Percentiles rank a stretch among this genome's conserved stretches.
Evolutionary conservation across 2,888 invertebrate genomes (phyloP).

Genomic region (Oxyteleia sp.): DNA sequence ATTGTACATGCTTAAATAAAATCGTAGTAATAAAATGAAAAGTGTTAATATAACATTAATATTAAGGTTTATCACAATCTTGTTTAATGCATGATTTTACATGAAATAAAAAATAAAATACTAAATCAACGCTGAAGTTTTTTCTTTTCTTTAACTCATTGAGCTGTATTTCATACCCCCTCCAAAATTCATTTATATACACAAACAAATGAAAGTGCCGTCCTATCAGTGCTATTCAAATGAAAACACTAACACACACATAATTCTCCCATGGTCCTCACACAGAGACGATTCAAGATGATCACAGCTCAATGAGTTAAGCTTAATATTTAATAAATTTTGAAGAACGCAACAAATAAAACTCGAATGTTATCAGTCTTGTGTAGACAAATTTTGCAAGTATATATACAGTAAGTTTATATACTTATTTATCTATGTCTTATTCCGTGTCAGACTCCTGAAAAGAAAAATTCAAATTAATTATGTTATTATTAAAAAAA

Average conservation of each 20-base stretch:
- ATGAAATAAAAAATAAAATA: conserved; percentile 12
- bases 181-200: too few relatives aligned
- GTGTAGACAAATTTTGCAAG: conserved; percentile 18
- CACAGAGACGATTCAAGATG: too few relatives aligned
- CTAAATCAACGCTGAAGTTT: conserved; percentile 8
- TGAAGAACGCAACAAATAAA: conserved; percentile 13
- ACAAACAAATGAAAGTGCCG: too few relatives aligned
- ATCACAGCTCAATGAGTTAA: too few relatives aligned
- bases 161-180: too few relatives aligned
- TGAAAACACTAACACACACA: too few relatives aligned
- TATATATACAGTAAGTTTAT: conserved; percentile 14
- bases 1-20: conserved; percentile 13
- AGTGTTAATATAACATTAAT: conserved; percentile 10
- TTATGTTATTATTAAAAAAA: neutral
- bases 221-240: too few relatives aligned
- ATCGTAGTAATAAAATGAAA: neutral
- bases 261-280: too few relatives aligned
- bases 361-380: conserved; percentile 42
- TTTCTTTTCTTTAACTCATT: too few relatives aligned
- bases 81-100: conserved; percentile 16
- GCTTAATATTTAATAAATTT: conserved; percentile 16
- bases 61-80: conserved; percentile 57
- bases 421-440: conserved; percentile 19
- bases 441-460: conserved; percentile 61
- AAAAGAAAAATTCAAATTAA: conserved; percentile 14